A percentile compares a stretch with the other conserved stretches of the same genome.
These are phyloP conservation scores for Lepisosteus osseus DNA, from an alignment of 2,113 vertebrate genomes.

Conservation along the genomic window DNA sequence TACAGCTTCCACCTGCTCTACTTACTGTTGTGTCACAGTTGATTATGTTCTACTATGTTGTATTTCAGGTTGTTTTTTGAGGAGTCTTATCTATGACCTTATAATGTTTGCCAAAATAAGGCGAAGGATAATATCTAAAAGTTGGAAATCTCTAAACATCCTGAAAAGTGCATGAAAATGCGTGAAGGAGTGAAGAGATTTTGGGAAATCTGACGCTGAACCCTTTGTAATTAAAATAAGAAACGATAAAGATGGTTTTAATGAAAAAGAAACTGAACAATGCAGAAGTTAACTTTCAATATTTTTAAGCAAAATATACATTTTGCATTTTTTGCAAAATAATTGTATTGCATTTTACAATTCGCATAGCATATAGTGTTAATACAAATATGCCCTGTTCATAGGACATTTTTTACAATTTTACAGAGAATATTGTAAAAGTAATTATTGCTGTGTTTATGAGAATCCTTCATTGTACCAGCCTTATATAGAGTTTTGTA, in stretches of 20 bases:
- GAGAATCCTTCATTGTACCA: conserved; percentile 18
- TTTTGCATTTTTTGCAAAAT: conserved; percentile 1
- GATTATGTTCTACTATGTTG: no score
- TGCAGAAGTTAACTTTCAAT: conserved; percentile 6
- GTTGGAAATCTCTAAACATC: no score
- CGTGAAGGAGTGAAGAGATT: no score
- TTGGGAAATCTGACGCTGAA: no score
- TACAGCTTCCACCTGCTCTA: no score
- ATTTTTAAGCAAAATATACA: conserved; percentile 2
- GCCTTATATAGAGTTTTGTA: conserved; percentile 12
- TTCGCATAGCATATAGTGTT: background rate
- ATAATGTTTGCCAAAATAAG: no score
- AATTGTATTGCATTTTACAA: background rate
- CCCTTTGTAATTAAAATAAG: no score
- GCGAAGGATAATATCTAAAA: no score
- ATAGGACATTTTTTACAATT: conserved; percentile 9
- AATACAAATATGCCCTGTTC: conserved; percentile 17
- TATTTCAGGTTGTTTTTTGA: no score
- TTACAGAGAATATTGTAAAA: conserved; percentile 5
- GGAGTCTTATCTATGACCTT: no score
- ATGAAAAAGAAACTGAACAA: background rate
- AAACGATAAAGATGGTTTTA: no score
- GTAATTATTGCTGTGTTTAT: conserved; percentile 59
- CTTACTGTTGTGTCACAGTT: no score
- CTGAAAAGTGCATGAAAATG: background rate